A percentile compares a stretch with the other conserved stretches of the same genome.
phyloP scores from a whole-genome alignment of 2,888 invertebrate species.

The Eristalinus sepulchralis region DNA sequence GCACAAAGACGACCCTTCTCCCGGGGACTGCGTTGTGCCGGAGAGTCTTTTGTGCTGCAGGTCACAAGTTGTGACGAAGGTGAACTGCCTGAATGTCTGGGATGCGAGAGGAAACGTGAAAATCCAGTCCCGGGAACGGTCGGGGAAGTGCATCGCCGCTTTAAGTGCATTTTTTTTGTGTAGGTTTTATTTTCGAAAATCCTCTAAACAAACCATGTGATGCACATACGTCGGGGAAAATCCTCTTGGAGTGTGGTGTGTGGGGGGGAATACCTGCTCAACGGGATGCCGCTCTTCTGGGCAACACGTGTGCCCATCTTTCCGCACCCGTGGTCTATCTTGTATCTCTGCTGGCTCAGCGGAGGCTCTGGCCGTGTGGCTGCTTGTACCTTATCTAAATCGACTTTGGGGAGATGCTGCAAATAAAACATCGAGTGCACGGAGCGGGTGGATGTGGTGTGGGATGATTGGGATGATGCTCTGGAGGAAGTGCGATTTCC shows the following conservation, averaged over 20 bases:
- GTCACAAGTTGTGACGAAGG: constrained; percentile 1
- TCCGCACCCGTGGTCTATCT: constrained; percentile 21
- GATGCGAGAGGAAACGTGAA: constrained; percentile 49
- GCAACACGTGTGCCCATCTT: constrained; percentile 67
- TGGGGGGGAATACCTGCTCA: constrained; percentile 64
- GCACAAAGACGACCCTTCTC: not conserved
- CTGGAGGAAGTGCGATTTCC: constrained; percentile 70
- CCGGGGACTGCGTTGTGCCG: no score
- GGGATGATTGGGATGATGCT: not conserved
- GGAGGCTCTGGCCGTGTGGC: not conserved
- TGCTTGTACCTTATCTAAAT: constrained; percentile 53
- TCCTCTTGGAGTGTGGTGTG: constrained; percentile 38
- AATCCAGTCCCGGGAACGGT: constrained; percentile 46
- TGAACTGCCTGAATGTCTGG: constrained; percentile 68
- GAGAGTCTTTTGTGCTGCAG: not conserved
- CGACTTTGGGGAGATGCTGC: constrained; percentile 39
- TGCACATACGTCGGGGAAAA: constrained; percentile 47
- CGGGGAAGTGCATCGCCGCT: constrained; percentile 14
- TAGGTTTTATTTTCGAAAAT: constrained; percentile 35
- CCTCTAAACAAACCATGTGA: constrained; percentile 56
- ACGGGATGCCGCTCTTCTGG: constrained; percentile 65
- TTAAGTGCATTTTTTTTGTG: constrained; percentile 11
- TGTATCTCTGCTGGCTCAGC: not conserved
- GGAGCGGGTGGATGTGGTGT: constrained; percentile 33
- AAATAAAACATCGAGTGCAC: constrained; percentile 28